Percentiles rank a stretch among this genome's conserved stretches.
Evolutionary conservation across 35 echinoderm and acorn worm species (phyloP).

Genomic region (Amphiura filiformis): DNA sequence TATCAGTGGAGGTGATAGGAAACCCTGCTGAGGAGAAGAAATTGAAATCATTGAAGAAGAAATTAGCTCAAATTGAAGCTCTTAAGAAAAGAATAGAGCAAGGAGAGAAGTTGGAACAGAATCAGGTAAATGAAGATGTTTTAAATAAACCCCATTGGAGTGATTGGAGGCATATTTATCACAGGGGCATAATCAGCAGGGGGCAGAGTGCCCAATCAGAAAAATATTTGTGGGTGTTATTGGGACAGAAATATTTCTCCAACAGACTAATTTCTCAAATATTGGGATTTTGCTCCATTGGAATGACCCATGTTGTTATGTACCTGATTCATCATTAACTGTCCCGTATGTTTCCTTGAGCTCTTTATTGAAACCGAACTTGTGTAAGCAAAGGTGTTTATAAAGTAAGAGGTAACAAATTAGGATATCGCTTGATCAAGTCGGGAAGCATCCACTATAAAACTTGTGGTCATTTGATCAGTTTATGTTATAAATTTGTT

Average conservation of each 20-base stretch:
- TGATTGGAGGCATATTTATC: neutral
- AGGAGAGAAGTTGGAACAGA: constrained; percentile 67
- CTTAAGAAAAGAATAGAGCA: constrained; percentile 70
- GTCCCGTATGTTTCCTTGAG: no score
- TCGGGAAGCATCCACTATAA: no score
- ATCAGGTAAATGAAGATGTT: constrained; percentile 44
- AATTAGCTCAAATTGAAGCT: constrained; percentile 67
- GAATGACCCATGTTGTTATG: neutral
- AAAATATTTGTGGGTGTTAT: neutral
- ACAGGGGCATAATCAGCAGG: neutral
- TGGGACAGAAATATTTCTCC: neutral
- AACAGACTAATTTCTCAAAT: neutral
- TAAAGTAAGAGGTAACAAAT: no score
- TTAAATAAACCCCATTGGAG: neutral
- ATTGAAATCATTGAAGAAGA: constrained; percentile 66
- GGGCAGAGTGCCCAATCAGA: neutral
- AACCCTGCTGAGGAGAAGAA: constrained; percentile 50
- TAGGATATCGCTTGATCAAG: no score
- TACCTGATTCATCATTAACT: no score
- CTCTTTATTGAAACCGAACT: no score
- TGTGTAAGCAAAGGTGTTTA: no score
- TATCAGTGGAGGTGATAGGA: neutral
- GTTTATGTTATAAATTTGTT: no score
- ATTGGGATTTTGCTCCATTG: neutral
- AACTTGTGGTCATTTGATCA: no score